Conservation (phyloP, 2,797 vertebrate genomes). For the Champsocephalus gunnari region DNA sequence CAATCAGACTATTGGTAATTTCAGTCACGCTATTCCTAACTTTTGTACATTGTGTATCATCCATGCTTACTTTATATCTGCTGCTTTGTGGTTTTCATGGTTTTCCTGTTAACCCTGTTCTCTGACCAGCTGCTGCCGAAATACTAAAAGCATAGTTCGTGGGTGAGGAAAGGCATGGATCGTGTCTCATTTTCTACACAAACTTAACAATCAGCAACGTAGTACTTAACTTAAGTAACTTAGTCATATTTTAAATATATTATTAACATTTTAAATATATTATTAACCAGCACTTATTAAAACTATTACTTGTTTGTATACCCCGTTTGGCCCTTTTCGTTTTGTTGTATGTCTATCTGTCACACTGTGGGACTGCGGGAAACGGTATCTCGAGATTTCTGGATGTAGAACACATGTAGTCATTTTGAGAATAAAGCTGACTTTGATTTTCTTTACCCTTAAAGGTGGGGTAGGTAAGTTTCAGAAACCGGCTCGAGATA, state of each 20-base stretch:
- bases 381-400: too few species aligned
- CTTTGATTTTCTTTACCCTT: not conserved
- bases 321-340: too few species aligned
- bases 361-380: too few species aligned
- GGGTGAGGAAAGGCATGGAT: not conserved
- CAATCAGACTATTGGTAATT: not conserved
- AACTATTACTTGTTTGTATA: too few species aligned
- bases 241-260: too few species aligned
- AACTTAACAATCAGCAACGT: not conserved
- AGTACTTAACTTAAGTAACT: not conserved
- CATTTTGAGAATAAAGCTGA: too few species aligned
- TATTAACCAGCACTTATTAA: too few species aligned
- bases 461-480: too few species aligned
- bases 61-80: not conserved
- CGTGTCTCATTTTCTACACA: not conserved
- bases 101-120: not conserved
- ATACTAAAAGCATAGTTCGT: not conserved
- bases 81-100: conserved; percentile 6
- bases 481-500: too few species aligned
- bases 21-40: not conserved
- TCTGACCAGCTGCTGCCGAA: not conserved
- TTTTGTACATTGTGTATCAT: not conserved
- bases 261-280: too few species aligned
- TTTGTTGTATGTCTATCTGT: too few species aligned
- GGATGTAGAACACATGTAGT: too few species aligned